Percentiles rank a stretch among this genome's conserved stretches.
Evolutionary conservation across 2,888 invertebrate species (phyloP).

Genomic region (Lamproptera curius): DNA sequence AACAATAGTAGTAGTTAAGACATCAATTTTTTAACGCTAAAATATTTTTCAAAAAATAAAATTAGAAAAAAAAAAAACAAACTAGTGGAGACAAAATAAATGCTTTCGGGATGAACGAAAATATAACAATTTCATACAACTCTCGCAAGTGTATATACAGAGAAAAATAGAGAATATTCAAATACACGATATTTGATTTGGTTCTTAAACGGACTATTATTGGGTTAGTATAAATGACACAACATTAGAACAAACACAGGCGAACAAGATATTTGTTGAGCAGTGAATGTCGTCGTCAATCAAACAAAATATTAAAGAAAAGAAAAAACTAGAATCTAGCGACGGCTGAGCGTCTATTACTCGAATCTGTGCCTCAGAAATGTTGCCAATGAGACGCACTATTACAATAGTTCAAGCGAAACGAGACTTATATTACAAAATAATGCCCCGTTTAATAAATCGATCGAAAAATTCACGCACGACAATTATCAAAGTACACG

Average conservation of each 20-base stretch:
- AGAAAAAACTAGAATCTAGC: constrained; percentile 7
- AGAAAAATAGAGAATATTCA: too few species aligned
- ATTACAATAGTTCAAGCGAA: not conserved
- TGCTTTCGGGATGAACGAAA: constrained; percentile 50
- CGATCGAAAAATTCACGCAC: constrained; percentile 11
- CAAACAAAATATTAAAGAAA: constrained; percentile 34
- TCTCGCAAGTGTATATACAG: constrained; percentile 1
- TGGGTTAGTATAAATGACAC: constrained; percentile 35
- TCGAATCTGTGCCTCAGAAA: not conserved
- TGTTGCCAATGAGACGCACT: not conserved
- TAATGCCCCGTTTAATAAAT: constrained; percentile 2
- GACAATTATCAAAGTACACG: not conserved
- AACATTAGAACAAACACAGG: constrained; percentile 35
- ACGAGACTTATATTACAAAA: constrained; percentile 1
- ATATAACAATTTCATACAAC: constrained; percentile 10
- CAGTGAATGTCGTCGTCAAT: constrained; percentile 40
- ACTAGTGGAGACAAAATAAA: constrained; percentile 56
- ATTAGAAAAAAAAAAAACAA: too few species aligned
- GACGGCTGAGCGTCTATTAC: constrained; percentile 1
- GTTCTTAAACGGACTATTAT: constrained; percentile 8
- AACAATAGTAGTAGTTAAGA: constrained; percentile 59
- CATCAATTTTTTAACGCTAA: constrained; percentile 55
- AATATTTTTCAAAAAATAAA: constrained; percentile 47
- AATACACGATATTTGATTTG: constrained; percentile 2
- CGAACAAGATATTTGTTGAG: constrained; percentile 42